A percentile compares a stretch with the other conserved stretches of the same genome.
phyloP scores from a whole-genome alignment of 2,797 vertebrate genomes.

The Smutsia temminckii region DNA sequence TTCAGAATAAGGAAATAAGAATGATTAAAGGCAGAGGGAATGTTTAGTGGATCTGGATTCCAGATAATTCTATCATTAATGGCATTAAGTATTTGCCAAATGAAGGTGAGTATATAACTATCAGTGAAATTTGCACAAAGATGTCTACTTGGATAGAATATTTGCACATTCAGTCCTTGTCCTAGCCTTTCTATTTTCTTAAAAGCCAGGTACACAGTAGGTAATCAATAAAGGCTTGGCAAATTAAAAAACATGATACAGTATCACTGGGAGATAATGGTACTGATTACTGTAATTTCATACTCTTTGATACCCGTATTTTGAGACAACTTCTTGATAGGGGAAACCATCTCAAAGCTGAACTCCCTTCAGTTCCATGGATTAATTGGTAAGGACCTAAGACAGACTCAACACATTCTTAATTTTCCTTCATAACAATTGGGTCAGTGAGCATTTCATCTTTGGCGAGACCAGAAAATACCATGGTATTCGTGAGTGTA shows the following conservation, averaged over 20 bases:
- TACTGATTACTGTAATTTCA: background rate
- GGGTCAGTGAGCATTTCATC: background rate
- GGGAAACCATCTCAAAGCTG: background rate
- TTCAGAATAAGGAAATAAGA: background rate
- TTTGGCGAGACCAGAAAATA: conserved; percentile 3
- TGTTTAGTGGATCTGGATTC: background rate
- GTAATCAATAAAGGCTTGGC: background rate
- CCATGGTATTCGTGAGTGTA: background rate
- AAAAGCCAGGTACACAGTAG: background rate
- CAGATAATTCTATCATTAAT: background rate
- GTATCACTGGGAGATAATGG: background rate
- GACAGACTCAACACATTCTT: background rate
- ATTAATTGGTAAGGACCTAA: background rate
- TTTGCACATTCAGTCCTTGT: background rate
- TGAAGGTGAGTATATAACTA: background rate
- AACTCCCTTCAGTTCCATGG: background rate
- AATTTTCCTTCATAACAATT: background rate
- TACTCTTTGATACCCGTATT: background rate
- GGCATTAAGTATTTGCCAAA: background rate
- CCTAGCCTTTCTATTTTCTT: background rate
- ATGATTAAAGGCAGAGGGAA: background rate
- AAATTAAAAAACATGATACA: background rate
- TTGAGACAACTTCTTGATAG: background rate
- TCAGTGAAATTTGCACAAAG: background rate
- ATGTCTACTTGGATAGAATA: background rate